These are phyloP conservation scores for Catharus bicknelli DNA, from an alignment of 2,113 vertebrate species.

Conservation along the genomic window DNA sequence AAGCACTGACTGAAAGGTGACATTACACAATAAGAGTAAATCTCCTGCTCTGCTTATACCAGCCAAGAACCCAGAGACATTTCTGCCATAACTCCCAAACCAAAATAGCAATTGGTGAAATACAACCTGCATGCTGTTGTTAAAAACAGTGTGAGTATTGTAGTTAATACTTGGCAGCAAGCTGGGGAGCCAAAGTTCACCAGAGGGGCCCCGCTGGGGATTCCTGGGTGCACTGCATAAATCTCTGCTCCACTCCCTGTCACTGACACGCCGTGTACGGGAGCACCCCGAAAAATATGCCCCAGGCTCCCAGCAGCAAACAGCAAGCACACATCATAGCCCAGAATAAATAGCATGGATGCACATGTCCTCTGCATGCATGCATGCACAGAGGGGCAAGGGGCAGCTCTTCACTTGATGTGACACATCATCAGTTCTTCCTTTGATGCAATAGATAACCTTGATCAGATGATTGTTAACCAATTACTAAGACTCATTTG, in stretches of 20 bases:
- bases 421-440: neutral
- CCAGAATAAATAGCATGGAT: neutral
- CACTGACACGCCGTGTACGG: neutral
- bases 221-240: conserved; percentile 37
- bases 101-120: conserved; percentile 78
- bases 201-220: conserved; percentile 17
- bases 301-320: neutral
- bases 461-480: neutral
- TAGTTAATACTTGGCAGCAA: conserved; percentile 74
- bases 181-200: conserved; percentile 48
- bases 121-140: conserved; percentile 74
- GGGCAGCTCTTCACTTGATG: neutral
- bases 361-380: neutral
- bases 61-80: conserved; percentile 57
- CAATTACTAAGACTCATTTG: neutral
- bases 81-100: conserved; percentile 68
- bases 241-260: neutral
- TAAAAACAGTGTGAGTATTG: conserved; percentile 78
- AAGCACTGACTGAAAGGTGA: conserved; percentile 68
- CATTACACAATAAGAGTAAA: conserved; percentile 67
- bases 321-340: neutral
- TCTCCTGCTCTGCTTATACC: neutral
- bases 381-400: accelerated
- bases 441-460: neutral
- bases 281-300: neutral